phyloP scores from a whole-genome alignment of 2,797 vertebrate species.

The Nyctibius grandis region DNA sequence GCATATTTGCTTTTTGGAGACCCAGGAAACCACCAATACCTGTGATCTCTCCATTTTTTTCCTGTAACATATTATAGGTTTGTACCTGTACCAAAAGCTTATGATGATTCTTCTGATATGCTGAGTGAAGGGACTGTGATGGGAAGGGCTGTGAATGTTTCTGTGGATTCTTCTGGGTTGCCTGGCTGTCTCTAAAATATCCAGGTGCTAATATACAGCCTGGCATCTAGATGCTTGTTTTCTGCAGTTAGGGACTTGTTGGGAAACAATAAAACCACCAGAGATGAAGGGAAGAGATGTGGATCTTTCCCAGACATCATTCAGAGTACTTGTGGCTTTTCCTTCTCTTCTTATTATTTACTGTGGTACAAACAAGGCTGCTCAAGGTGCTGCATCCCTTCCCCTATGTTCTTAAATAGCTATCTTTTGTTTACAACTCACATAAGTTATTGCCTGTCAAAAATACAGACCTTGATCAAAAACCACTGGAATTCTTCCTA shows the following conservation, averaged over 20 bases:
- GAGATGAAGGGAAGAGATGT: not conserved
- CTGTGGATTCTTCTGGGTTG: not conserved
- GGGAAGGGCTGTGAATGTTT: not conserved
- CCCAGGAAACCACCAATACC: not conserved
- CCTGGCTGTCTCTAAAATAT: not conserved
- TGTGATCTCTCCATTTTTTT: not conserved
- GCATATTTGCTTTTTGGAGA: not conserved
- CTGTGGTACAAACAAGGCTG: not conserved
- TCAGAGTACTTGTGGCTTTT: not conserved
- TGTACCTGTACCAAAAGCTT: fast-evolving
- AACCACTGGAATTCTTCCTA: not conserved
- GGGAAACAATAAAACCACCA: not conserved
- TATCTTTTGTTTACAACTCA: not conserved
- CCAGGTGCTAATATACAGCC: not conserved
- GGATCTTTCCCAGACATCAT: not conserved
- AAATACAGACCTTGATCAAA: not conserved
- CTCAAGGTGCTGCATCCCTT: not conserved
- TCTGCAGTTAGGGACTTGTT: fast-evolving
- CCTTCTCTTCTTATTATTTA: not conserved
- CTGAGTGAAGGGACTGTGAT: not conserved
- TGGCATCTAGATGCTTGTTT: not conserved
- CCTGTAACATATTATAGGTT: not conserved
- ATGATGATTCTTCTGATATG: not conserved
- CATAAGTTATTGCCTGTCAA: not conserved
- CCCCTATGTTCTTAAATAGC: not conserved